phyloP scores from a whole-genome alignment of 64 coral and sea anemone genomes.

The Montipora cactus region DNA sequence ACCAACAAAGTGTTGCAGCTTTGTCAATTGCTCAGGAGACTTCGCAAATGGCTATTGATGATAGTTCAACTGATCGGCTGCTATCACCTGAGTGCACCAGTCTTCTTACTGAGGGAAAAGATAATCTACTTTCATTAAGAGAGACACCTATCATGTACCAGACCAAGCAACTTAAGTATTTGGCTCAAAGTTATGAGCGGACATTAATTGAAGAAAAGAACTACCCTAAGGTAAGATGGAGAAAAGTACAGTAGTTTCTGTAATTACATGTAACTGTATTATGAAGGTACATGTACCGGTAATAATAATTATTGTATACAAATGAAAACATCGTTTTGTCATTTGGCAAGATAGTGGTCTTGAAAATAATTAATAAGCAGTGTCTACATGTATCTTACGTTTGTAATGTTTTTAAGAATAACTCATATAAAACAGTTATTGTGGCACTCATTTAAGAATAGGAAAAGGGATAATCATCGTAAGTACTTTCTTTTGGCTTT shows the following conservation, averaged over 20 bases:
- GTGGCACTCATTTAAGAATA: no score
- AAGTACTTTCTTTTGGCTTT: no score
- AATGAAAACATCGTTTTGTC: not conserved
- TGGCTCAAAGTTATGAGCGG: constrained; percentile 58
- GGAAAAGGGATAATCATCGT: no score
- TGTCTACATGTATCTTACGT: no score
- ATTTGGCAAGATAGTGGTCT: not conserved
- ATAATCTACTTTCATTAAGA: not conserved
- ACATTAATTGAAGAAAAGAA: constrained; percentile 44
- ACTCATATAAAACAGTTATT: no score
- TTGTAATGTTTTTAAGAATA: no score
- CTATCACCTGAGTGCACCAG: constrained; percentile 24
- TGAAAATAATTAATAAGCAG: no score
- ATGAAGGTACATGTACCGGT: no score
- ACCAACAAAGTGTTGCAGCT: not conserved
- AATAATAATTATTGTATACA: no score
- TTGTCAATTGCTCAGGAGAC: constrained; percentile 71
- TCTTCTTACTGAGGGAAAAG: not conserved
- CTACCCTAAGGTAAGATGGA: constrained; percentile 48
- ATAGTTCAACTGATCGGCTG: constrained; percentile 6
- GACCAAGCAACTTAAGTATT: constrained; percentile 45
- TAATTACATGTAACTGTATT: no score
- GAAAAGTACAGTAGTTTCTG: not conserved
- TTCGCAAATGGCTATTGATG: constrained; percentile 79
- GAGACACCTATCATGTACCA: constrained; percentile 3